These are phyloP conservation scores for Maccullochella peelii DNA, from an alignment of 2,113 vertebrate species.

Conservation along the genomic window DNA sequence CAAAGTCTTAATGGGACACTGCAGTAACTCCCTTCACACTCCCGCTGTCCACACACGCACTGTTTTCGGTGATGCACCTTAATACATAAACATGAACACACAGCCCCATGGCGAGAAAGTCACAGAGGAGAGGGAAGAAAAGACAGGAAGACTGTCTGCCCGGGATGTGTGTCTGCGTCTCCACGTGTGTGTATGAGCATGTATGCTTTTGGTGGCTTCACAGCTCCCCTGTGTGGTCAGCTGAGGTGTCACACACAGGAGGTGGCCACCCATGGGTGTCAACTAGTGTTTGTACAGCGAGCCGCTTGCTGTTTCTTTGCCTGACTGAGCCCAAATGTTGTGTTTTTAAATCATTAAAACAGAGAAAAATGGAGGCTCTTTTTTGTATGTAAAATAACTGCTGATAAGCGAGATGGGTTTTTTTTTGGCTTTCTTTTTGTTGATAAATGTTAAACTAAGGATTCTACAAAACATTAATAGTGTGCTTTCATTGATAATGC, in stretches of 20 bases:
- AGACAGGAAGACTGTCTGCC: conserved; percentile 16
- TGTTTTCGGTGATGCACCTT: conserved; percentile 29
- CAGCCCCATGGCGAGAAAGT: conserved; percentile 22
- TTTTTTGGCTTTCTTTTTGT: background rate
- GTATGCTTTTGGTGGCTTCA: conserved; percentile 60
- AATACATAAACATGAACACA: conserved; percentile 70
- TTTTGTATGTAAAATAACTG: background rate
- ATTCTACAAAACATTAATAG: background rate
- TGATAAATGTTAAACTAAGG: background rate
- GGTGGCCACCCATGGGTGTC: background rate
- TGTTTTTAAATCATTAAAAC: background rate
- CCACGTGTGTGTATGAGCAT: background rate
- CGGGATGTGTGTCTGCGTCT: background rate
- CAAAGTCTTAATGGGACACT: conserved; percentile 51
- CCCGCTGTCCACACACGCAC: conserved; percentile 44
- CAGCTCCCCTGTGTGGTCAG: conserved; percentile 78
- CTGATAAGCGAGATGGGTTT: background rate
- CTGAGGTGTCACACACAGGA: conserved; percentile 42
- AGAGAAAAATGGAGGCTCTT: background rate
- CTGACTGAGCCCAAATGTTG: background rate
- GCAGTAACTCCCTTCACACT: conserved; percentile 54
- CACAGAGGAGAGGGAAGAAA: conserved; percentile 21
- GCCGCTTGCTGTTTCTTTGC: background rate
- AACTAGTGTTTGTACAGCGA: background rate
- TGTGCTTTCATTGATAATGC: background rate